Conservation (phyloP, 2,113 vertebrate genomes). For the Hippocampus barbouri region DNA sequence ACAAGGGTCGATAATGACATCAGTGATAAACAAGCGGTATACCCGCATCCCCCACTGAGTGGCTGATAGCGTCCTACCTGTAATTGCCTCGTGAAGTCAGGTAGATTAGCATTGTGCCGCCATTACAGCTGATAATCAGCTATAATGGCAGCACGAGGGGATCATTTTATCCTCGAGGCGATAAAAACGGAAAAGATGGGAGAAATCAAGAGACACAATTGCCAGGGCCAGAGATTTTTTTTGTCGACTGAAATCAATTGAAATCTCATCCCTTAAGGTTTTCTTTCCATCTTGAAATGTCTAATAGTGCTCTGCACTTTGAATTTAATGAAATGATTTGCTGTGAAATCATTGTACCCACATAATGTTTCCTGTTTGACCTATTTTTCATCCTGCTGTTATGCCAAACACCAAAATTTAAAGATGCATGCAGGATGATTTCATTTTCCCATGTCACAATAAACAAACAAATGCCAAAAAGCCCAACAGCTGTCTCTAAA, state of each 20-base stretch:
- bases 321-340: not conserved
- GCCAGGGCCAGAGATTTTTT: not conserved
- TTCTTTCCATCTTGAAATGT: not conserved
- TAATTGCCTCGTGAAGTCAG: conserved; percentile 31
- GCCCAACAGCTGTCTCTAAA: not conserved
- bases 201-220: not conserved
- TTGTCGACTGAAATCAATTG: not conserved
- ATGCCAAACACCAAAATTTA: not conserved
- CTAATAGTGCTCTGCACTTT: not conserved
- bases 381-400: not conserved
- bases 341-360: not conserved
- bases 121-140: conserved; percentile 31
- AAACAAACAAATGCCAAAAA: not conserved
- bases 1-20: conserved; percentile 54
- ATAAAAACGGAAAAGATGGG: conserved; percentile 15
- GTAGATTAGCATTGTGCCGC: conserved; percentile 30
- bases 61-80: conserved; percentile 26
- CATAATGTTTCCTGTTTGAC: not conserved
- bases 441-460: not conserved
- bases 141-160: conserved; percentile 33
- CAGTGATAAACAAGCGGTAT: conserved; percentile 39
- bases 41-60: not conserved
- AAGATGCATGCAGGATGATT: not conserved
- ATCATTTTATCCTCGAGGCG: conserved; percentile 4
- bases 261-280: not conserved